Evolutionary conservation across 1,140 invertebrate genomes (phyloP), one percentile per base, ranked within the genome.

Genomic region (Drosophila chauvacae): DNA sequence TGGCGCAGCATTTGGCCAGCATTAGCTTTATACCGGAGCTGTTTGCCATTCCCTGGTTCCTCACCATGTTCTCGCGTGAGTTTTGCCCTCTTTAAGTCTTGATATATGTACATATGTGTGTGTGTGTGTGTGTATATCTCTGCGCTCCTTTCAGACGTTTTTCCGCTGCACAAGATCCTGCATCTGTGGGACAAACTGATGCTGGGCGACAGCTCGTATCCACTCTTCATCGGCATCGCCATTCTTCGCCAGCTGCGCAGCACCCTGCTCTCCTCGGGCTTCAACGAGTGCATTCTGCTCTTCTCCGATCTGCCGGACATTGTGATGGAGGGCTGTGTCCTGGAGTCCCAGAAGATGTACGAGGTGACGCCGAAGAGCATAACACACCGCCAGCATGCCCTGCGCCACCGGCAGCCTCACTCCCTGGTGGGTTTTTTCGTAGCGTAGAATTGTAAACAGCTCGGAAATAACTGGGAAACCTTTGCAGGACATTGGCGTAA

Each of bases 31-130:
- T 98, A 80, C 98, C 99, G 0, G 98, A 99, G 94, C 93, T 99
- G 3, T 99, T 99, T 94, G 98, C 99, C n/a, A 99, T 99, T 92
- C 98, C 99, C 0, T 99, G 99, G 99, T 99, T 99, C 93, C 94
- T 99, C 7, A 99, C 99, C 11, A 99, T 99, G 97, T 99, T 99
- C 94, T 99, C 98, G 63, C 98, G 97, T 99, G 94, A 96, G 97
- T 96, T 66, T 66, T 28, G 7, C 2, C 2, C 20, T 33, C 2
- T 28, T 1, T 11, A 13, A 2, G 13, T 10, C 10, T 18, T 1
- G 6, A 47, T 56, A 44, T 71, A 20, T 18, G 7, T 39, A 30
- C n/a, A n/a, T n/a, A n/a, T n/a, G n/a, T n/a, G n/a, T n/a, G n/a
- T n/a, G n/a, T n/a, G n/a, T n/a, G n/a, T n/a, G n/a, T 41, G 7